A percentile compares a stretch with the other conserved stretches of the same genome.
These are phyloP conservation scores for Hyperoodon ampullatus DNA, from an alignment of 2,113 vertebrate species.

Conservation along the genomic window DNA sequence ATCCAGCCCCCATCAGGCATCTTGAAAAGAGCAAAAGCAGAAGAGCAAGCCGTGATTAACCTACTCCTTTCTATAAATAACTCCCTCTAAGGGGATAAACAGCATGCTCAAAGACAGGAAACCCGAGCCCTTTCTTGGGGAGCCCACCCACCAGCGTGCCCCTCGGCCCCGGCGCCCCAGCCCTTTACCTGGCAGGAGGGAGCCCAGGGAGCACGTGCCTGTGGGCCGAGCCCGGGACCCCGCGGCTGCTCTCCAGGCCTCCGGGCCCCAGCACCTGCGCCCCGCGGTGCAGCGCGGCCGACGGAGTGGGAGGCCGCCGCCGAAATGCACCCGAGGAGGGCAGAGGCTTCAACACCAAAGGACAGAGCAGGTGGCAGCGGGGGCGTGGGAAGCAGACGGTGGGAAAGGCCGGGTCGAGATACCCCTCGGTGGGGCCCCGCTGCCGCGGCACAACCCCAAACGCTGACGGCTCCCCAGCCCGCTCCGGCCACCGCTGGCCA, in stretches of 20 bases:
- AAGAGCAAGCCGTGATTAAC: neutral
- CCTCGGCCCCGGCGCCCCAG: neutral
- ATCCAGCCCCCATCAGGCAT: neutral
- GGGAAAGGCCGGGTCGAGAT: neutral
- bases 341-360: neutral
- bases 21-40: neutral
- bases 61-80: constrained; percentile 38
- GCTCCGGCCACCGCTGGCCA: neutral
- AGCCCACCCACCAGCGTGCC: neutral
- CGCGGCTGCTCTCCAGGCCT: neutral
- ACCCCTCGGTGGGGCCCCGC: neutral
- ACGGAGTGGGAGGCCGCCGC: too few species aligned
- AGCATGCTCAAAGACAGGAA: neutral
- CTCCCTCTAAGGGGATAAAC: neutral
- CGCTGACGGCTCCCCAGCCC: neutral
- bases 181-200: neutral
- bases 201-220: neutral
- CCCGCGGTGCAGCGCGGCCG: too few species aligned
- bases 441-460: neutral
- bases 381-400: neutral
- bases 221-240: neutral
- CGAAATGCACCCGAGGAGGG: neutral
- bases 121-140: neutral
- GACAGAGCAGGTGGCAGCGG: neutral
- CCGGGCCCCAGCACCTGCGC: too few species aligned